Evolutionary conservation across 1,140 invertebrate genomes (phyloP), one percentile per base, ranked within the genome.

Genomic region (Tetramorium simillimum): DNA sequence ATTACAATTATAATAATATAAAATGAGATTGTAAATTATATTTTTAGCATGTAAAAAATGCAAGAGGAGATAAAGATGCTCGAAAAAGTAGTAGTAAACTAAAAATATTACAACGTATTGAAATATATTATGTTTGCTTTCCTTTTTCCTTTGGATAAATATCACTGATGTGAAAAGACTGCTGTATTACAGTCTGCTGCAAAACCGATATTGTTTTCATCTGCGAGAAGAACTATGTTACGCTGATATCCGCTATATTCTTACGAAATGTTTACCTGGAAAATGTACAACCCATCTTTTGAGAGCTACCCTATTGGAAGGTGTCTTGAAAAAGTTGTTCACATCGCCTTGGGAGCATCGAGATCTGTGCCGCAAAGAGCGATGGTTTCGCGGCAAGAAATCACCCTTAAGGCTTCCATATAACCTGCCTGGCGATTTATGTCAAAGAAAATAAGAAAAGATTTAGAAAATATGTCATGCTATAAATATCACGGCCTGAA

Each of bases 371-470:
- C 7, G 78, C 65, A 70, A 82, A 82, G 80, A 82, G 37, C 51
- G 80, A 73, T 82, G 51, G 49, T 37, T 81, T 81, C 24, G 21
- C 49, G 49, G 78, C 67, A 73, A 82, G 80, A 82, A 82, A 82
- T 82, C 80, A 82, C 37, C 51, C 67, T 73, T 82, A 73, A 73
- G 24, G 67, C 51, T 73, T 46, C 53, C n/a, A 43, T 70, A 28
- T 70, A 81, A 70, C 37, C 37, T 43, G 40, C 80, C 60, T 58
- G 10, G 24, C 78, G 67, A 82, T 82, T 82, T 82, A 58, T 82
- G 51, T 82, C 80, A 82, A 82, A 82, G 51, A 46, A 82, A 82
- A 82, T 82, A 82, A 70, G 67, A 37, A 73, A 24, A 82, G 67
- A 82, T 82, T 73, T 72, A 28, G 37, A 33, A 72, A 40, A 73